phyloP scores from a whole-genome alignment of 2,888 invertebrate genomes.

The Chymomyza amoena region DNA sequence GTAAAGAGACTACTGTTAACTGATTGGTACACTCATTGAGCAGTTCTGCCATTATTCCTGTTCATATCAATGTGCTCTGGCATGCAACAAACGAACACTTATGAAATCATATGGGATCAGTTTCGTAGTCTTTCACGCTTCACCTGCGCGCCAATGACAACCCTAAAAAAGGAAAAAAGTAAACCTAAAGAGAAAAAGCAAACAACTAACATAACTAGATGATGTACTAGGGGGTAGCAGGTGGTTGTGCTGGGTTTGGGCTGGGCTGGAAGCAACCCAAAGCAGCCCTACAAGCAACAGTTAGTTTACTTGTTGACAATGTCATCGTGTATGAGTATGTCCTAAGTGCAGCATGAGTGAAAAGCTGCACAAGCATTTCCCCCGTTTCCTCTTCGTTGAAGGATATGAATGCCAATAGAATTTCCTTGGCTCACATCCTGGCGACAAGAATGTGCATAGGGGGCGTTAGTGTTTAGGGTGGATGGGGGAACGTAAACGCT shows the following conservation, averaged over 20 bases:
- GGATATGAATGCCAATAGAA: constrained; percentile 71
- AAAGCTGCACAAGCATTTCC: not conserved
- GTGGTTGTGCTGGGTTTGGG: not conserved
- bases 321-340: constrained; percentile 1
- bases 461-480: constrained; percentile 18
- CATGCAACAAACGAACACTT: constrained; percentile 66
- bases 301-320: not conserved
- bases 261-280: not conserved
- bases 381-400: constrained; percentile 57
- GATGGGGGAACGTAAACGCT: constrained; percentile 29
- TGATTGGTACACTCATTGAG: constrained; percentile 50
- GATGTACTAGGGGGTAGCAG: not conserved
- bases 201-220: not conserved
- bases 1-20: constrained; percentile 21
- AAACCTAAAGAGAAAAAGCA: not conserved
- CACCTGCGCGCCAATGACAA: not conserved
- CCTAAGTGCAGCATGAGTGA: constrained; percentile 31
- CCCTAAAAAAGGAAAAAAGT: not conserved
- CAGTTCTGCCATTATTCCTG: constrained; percentile 53
- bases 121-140: constrained; percentile 11
- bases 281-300: not conserved
- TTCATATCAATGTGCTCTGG: constrained; percentile 36
- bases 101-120: constrained; percentile 61
- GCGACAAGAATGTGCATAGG: too few relatives aligned
- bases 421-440: constrained; percentile 64